Percentiles rank a stretch among this genome's conserved stretches.
These are phyloP conservation scores for Tenrec ecaudatus DNA, from an alignment of 2,113 vertebrate species.

Conservation along the genomic window DNA sequence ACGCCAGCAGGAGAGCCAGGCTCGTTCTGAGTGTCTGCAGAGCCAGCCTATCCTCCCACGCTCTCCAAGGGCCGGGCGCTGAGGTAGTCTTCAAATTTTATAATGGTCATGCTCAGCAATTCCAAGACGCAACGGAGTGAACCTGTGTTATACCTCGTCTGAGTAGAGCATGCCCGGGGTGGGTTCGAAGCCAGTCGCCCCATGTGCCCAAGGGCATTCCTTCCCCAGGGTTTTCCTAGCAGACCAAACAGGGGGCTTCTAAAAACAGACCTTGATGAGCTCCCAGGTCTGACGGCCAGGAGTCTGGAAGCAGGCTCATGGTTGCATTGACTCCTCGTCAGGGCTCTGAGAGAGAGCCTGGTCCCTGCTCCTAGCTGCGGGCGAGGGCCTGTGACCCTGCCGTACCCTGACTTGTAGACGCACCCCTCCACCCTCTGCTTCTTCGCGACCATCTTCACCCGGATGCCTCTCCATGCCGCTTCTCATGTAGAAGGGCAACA, in stretches of 20 bases:
- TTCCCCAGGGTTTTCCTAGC: neutral
- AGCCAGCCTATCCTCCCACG: neutral
- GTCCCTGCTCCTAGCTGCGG: too few relatives aligned
- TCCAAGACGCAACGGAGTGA: neutral
- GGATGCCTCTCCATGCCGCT: neutral
- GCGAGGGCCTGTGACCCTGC: too few relatives aligned
- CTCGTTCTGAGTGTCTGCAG: neutral
- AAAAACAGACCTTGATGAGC: neutral
- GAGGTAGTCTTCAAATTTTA: neutral
- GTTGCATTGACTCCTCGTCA: too few relatives aligned
- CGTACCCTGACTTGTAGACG: neutral
- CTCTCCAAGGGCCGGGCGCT: neutral
- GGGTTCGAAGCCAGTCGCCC: neutral
- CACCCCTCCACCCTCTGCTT: neutral
- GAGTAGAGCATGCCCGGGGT: neutral
- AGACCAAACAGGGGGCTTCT: neutral
- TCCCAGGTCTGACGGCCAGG: neutral
- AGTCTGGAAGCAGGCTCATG: neutral
- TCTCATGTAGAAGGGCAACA: neutral
- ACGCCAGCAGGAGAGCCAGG: neutral
- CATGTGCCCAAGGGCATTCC: neutral
- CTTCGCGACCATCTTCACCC: neutral
- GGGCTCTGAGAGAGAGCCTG: neutral
- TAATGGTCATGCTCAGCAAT: neutral
- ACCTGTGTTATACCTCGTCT: too few relatives aligned